These are phyloP conservation scores for Xerus inauris DNA, from an alignment of 2,113 vertebrate species.

Conservation along the genomic window DNA sequence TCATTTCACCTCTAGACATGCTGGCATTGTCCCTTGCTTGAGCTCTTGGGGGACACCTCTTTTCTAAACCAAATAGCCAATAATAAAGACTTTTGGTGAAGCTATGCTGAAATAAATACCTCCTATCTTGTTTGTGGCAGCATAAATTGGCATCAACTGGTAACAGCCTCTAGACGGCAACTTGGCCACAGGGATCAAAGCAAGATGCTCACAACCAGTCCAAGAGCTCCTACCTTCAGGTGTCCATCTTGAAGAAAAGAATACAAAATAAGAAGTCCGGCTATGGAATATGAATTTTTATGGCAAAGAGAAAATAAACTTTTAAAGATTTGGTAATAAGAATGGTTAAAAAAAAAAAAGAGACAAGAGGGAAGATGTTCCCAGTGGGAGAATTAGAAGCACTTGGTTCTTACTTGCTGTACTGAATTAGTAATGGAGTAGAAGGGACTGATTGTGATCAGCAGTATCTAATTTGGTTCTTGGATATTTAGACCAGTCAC, in stretches of 20 bases:
- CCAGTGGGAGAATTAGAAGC: not conserved
- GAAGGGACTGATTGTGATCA: too few species aligned
- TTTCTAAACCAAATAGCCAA: not conserved
- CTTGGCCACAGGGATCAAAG: not conserved
- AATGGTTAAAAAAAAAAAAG: too few species aligned
- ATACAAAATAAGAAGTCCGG: not conserved
- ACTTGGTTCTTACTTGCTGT: not conserved
- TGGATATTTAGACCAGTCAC: too few species aligned
- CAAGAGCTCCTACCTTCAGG: not conserved
- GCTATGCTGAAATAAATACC: too few species aligned
- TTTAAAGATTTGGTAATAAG: not conserved
- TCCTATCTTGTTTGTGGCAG: not conserved
- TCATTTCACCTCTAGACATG: too few species aligned
- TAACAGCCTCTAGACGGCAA: not conserved
- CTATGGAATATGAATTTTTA: not conserved
- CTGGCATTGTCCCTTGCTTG: too few species aligned
- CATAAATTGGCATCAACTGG: not conserved
- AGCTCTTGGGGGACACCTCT: too few species aligned
- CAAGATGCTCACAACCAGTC: not conserved
- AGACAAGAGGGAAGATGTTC: too few species aligned
- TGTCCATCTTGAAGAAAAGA: not conserved
- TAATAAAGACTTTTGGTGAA: not conserved
- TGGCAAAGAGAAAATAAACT: too few species aligned
- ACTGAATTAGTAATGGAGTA: too few species aligned
- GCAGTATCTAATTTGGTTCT: too few species aligned